Evolutionary conservation across 2,113 vertebrate genomes (phyloP), one percentile per base, ranked within the genome.

Genomic region (Tyto alba): DNA sequence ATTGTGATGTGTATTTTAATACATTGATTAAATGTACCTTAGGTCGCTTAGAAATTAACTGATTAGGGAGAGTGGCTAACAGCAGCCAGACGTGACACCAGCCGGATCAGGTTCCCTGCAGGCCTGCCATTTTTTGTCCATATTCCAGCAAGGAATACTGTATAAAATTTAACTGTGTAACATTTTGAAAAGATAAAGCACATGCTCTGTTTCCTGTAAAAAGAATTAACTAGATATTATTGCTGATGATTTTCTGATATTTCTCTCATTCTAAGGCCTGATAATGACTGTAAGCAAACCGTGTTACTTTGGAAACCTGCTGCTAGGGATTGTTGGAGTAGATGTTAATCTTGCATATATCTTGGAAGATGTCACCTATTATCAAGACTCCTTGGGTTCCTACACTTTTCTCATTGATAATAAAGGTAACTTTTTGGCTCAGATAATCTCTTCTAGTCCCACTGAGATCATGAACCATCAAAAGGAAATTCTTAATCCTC

Each of bases 391-490:
- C 1, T 96, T 99, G 98, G 99, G 99, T 18, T 99, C 99, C 40
- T 99, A 99, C 97, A 99, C 99, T 5, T 99, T 99, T 96, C 99
- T 99, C 88, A 99, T 99, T 27, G 99, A 99, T 97, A 99, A 99
- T 96, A 99, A 99, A 99, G 99, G 99, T 99, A 96, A 96, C 32
- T 68, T 87, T 62, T 74, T 43, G 7, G 11, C 34, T 73, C 36
- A 36, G 0, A 26, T 29, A 4, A 47, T 62, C 32, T 67, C 60
- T 66, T 91, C 21, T 23, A 47, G 22, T 69, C 41, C 67, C n/a
- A 19, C 47, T 66, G 85, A 81, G 68, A 7, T 75, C 25, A 3
- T 36, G 27, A 52, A 8, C 3, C 43, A n/a, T 66, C 53, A 57
- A 29, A 76, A 91, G 27, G 59, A 67, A 55, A 1, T 34, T 63